phyloP scores from a whole-genome alignment of 2,113 vertebrate genomes.

The Bagarius yarrelli region DNA sequence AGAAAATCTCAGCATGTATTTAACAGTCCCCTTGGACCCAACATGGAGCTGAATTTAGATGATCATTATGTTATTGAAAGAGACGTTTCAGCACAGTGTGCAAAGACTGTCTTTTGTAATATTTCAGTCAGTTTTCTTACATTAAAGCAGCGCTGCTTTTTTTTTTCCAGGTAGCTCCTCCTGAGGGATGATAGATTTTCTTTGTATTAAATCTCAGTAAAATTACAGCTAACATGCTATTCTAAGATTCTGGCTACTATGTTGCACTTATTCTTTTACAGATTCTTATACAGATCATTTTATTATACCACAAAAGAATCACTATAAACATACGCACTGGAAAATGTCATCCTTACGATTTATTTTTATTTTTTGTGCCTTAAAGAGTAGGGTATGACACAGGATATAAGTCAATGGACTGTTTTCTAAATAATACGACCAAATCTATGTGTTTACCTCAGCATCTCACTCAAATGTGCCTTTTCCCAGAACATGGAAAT shows the following conservation, averaged over 20 bases:
- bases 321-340: not conserved
- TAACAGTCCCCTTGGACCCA: conserved; percentile 70
- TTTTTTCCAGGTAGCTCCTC: conserved; percentile 44
- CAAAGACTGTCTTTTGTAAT: conserved; percentile 52
- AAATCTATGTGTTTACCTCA: not conserved
- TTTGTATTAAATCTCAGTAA: conserved; percentile 1
- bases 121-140: not conserved
- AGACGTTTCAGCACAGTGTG: conserved; percentile 58
- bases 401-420: not conserved
- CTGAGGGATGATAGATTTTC: conserved; percentile 38
- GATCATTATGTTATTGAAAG: conserved; percentile 62
- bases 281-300: not conserved
- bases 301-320: not conserved
- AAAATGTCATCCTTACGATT: not conserved
- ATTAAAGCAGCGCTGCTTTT: conserved; percentile 44
- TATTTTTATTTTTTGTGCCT: not conserved
- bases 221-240: not conserved
- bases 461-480: not conserved
- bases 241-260: not conserved
- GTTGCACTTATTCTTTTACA: not conserved
- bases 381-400: not conserved
- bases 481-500: not conserved
- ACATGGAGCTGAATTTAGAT: conserved; percentile 67
- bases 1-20: conserved; percentile 59
- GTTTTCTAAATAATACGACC: not conserved